Evolutionary conservation across 92 coral and sea anemone species (phyloP), one percentile per base, ranked within the genome.

Genomic region (Paragorgia papillata): DNA sequence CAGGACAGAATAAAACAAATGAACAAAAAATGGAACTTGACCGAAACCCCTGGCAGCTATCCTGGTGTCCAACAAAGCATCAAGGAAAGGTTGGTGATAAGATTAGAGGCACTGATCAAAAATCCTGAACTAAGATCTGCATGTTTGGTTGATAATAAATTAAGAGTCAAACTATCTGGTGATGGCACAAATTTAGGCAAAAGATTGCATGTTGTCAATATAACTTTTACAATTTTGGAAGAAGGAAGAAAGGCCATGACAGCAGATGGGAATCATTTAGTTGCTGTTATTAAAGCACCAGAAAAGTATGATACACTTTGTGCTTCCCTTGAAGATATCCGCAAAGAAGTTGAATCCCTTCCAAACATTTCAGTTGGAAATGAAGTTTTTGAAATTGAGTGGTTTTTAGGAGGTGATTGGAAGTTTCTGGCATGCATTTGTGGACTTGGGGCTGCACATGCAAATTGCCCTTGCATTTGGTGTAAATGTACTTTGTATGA

Each of bases 141-240:
- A 31, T 57, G 4, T 35, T 30, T 2, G 3, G 6, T 57, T 5
- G 21, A 62, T 28, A 39, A 18, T 25, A 39, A 62, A 19, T 13
- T 60, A 2, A 46, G 63, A 50, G 81, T 83, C 27, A 83, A 83
- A 43, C 39, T 83, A 27, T 41, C 64, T 53, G 86, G 82, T 8
- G 86, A 83, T 83, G 86, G 82, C 0, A 83, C 76, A 10, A 35
- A 46, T 44, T 57, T 83, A 9, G 86, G 86, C 21, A 83, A 83
- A 37, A 34, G 74, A 46, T 40, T 83, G 41, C 73, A 83, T 53
- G 68, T 83, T n/a, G 53, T 50, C 7, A 73, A 73, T 50, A 32
- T 83, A 21, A 83, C 76, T 15, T 75, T 41, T 56, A 82, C 86
- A 25, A 65, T 83, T 21, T 27, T 75, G 21, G 62, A 75, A n/a